Conservation (phyloP, 2,113 vertebrate species). For the Grammomys surdaster region DNA sequence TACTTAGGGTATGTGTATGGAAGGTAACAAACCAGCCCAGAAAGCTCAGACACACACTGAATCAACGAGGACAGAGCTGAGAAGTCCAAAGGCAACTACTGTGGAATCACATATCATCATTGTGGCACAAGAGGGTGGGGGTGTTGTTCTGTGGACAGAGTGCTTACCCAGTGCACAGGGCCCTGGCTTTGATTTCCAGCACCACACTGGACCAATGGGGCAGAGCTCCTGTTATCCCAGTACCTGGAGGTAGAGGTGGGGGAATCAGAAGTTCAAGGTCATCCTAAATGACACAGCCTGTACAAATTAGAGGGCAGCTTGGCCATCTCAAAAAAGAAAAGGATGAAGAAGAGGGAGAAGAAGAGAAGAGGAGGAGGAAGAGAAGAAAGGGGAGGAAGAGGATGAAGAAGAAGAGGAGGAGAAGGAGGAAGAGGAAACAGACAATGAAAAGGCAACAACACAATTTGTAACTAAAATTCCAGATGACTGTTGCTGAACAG, state of each 20-base stretch:
- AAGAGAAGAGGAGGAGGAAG: not conserved
- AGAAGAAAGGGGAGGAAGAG: not conserved
- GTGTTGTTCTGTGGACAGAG: accelerated
- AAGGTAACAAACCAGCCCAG: not conserved
- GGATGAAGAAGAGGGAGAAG: not conserved
- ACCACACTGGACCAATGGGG: too few species aligned
- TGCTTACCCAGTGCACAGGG: not conserved
- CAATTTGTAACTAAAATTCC: not conserved
- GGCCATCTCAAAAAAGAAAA: not conserved
- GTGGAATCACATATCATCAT: too few species aligned
- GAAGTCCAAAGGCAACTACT: not conserved
- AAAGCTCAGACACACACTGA: not conserved
- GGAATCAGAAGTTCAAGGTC: not conserved
- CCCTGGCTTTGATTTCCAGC: not conserved
- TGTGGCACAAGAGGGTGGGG: too few species aligned
- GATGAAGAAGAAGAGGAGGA: not conserved
- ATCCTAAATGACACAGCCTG: not conserved
- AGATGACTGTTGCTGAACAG: not conserved
- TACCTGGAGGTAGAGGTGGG: too few species aligned
- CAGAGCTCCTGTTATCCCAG: not conserved
- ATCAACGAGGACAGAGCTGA: not conserved
- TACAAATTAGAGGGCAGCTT: not conserved
- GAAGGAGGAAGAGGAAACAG: not conserved
- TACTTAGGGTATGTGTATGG: accelerated
- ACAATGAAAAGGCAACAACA: not conserved